Conservation (phyloP, 2,888 invertebrate species). For the Agrochola lota region DNA sequence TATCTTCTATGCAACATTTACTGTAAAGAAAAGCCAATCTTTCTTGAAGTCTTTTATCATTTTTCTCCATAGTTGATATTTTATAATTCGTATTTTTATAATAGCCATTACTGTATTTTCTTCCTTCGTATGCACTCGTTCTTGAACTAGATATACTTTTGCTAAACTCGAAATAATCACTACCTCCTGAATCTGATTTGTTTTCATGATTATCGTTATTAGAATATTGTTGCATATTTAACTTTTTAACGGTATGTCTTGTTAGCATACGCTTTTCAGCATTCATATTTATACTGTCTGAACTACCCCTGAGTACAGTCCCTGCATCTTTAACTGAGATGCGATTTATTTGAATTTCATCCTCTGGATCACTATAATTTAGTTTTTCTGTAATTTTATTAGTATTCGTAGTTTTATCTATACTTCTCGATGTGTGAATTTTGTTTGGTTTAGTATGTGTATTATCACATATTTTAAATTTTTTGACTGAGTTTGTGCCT, state of each 20-base stretch:
- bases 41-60: slow-evolving; percentile 78
- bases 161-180: slow-evolving; percentile 30
- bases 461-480: slow-evolving; percentile 9
- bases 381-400: slow-evolving; percentile 8
- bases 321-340: slow-evolving; percentile 1
- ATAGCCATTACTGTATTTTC: slow-evolving; percentile 77
- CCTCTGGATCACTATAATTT: slow-evolving; percentile 2
- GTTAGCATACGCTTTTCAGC: slow-evolving; percentile 29
- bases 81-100: slow-evolving; percentile 78
- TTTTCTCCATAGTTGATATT: slow-evolving; percentile 81
- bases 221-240: not conserved
- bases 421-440: slow-evolving; percentile 18
- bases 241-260: slow-evolving; percentile 37
- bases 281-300: slow-evolving; percentile 5
- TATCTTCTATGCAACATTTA: slow-evolving; percentile 23
- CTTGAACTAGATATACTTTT: slow-evolving; percentile 73
- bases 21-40: slow-evolving; percentile 67
- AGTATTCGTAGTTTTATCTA: slow-evolving; percentile 11
- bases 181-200: slow-evolving; percentile 36
- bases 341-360: slow-evolving; percentile 21
- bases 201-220: slow-evolving; percentile 11
- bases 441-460: slow-evolving; percentile 23
- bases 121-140: slow-evolving; percentile 72
- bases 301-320: not conserved
- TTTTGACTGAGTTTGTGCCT: slow-evolving; percentile 20